Conservation (phyloP, 2,113 vertebrate species). For the Shinisaurus crocodilurus region DNA sequence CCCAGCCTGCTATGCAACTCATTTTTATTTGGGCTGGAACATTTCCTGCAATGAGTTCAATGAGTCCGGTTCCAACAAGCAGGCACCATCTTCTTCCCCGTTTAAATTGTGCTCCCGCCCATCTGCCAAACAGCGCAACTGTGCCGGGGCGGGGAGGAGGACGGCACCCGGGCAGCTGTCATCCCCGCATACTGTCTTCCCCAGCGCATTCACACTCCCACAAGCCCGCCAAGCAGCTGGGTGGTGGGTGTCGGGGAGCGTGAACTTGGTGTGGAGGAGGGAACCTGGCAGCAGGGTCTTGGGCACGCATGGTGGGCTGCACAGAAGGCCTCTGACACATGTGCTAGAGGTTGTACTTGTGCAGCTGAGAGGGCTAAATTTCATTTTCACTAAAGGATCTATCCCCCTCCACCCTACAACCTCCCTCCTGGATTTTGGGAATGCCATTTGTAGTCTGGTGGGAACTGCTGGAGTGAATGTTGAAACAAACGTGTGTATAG, state of each 20-base stretch:
- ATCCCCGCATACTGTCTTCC: neutral
- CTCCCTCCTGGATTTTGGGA: neutral
- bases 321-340: neutral
- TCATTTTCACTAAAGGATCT: neutral
- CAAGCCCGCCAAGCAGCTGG: no score
- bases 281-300: no score
- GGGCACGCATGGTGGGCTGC: neutral
- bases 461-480: neutral
- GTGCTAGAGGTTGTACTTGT: neutral
- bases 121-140: neutral
- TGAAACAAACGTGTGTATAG: neutral
- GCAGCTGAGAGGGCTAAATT: neutral
- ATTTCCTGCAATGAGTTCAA: neutral
- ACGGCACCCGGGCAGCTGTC: no score
- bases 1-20: neutral
- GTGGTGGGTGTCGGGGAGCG: no score
- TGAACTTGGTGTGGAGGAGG: no score
- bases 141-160: no score
- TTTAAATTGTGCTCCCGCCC: neutral
- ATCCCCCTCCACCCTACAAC: neutral
- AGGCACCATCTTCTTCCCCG: no score
- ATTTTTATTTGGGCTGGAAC: neutral
- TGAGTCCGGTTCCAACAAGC: neutral
- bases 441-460: neutral
- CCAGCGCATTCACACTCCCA: no score